Base-by-base conservation (phyloP, 2,113 vertebrate species). In the Oryzias curvinotus region DNA sequence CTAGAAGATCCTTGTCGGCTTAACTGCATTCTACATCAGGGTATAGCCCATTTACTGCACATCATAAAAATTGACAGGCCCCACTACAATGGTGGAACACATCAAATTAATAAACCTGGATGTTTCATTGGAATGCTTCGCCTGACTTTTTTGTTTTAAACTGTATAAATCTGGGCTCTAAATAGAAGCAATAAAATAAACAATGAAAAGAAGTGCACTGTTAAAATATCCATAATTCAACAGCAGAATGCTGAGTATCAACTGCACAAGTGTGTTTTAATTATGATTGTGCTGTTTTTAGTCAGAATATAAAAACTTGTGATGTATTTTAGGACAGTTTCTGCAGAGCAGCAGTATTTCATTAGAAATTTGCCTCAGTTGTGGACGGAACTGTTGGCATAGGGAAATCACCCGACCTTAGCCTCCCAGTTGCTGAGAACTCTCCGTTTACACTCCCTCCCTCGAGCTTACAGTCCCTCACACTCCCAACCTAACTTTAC, bases 11-110 rank as follows among this genome's bases (percentile, higher is more conserved):
- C 58, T 68, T 75, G 52, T 76, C 61, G 57, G 56, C 51, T 72
- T 77, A 77, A 84, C 58, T 59, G 63, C 30, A 25, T 59, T 67
- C 44, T 71, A 78, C 80, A 86, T 81, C 64, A 76, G 42, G 50
- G 48, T 36, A 43, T 23, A 77, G 69, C 45, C 60, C 59, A 56
- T 63, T 77, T 68, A 36, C 36, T 36, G 36, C 36, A 12, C 61
- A 55, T 65, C 80, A 43, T 46, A 41, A 62, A 18, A 61, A 57
- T 15, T 65, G 76, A 65, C 71, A 62, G 43, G 50, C 14, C 44
- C 51, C n/a, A 51, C 42, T 52, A 70, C 45, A 58, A 52, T 14
- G 43, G 21, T 56, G 58, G 54, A 65, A 52, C 50, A 46, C 62
- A 57, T 65, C 59, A 43, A 67, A 54, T 16, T 62, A 60, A 63